These are phyloP conservation scores for Nephrocerus scutellatus DNA, from an alignment of 2,888 invertebrate species.

Conservation along the genomic window DNA sequence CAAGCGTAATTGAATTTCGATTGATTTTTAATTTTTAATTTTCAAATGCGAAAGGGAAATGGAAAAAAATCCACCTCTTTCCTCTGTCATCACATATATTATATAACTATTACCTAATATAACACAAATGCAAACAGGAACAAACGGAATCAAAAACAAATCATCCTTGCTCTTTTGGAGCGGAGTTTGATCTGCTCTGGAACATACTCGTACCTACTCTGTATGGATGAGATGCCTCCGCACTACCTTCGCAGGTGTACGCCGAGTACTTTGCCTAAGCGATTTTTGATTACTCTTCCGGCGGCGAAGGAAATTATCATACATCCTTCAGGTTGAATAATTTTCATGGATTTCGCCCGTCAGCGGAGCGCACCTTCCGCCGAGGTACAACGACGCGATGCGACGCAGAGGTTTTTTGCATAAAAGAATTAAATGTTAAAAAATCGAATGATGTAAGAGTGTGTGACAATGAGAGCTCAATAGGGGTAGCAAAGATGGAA, in stretches of 20 bases:
- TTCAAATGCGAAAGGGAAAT: slow-evolving; percentile 3
- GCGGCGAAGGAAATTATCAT: slow-evolving; percentile 49
- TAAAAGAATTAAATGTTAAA: no score
- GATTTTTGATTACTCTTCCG: slow-evolving; percentile 50
- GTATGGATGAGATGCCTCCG: no score
- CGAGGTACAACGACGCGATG: slow-evolving; percentile 14
- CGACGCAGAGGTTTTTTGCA: no score
- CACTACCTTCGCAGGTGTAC: slow-evolving; percentile 19
- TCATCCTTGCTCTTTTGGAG: not conserved
- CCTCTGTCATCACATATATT: not conserved
- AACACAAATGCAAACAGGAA: slow-evolving; percentile 1
- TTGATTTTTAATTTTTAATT: slow-evolving; percentile 20
- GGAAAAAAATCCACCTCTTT: slow-evolving; percentile 4
- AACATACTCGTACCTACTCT: slow-evolving; percentile 14
- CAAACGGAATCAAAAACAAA: not conserved
- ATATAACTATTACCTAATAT: slow-evolving; percentile 4
- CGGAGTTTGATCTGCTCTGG: slow-evolving; percentile 3
- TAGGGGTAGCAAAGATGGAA: not conserved
- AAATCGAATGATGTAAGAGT: no score
- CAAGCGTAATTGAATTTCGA: slow-evolving; percentile 17
- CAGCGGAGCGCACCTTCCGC: slow-evolving; percentile 9
- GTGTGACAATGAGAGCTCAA: not conserved
- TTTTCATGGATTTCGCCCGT: slow-evolving; percentile 38
- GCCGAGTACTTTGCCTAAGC: slow-evolving; percentile 47
- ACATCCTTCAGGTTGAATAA: slow-evolving; percentile 49